Evolutionary conservation across 2,113 vertebrate species (phyloP).

Genomic region (Psittacula cyanocephala): DNA sequence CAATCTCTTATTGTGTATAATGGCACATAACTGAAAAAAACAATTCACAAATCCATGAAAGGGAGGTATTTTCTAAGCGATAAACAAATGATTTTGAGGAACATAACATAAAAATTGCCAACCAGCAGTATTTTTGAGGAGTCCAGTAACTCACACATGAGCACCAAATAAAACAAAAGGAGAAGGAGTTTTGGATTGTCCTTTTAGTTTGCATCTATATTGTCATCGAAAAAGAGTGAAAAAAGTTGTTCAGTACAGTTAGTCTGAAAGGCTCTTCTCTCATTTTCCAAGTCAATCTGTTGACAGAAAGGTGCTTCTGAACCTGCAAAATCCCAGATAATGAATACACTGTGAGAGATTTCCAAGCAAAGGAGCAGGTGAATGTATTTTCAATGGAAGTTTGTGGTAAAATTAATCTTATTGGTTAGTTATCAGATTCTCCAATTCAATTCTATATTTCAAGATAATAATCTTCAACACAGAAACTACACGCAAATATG

Average conservation of each 20-base stretch:
- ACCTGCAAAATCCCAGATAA: neutral
- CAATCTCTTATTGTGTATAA: neutral
- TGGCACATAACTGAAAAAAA: neutral
- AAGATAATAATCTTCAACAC: neutral
- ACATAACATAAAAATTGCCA: neutral
- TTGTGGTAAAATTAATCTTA: neutral
- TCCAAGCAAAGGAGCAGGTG: neutral
- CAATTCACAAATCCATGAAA: neutral
- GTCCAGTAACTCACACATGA: neutral
- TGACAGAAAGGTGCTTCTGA: neutral
- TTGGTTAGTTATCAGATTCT: neutral
- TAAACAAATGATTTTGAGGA: neutral
- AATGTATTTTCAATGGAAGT: neutral
- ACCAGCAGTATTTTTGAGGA: neutral
- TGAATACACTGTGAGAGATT: neutral
- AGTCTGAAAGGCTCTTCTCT: neutral
- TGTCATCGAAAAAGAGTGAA: neutral
- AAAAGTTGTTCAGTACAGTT: neutral
- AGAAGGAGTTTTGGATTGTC: neutral
- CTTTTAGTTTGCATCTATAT: neutral
- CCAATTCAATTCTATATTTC: neutral
- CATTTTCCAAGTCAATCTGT: neutral
- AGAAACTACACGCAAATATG: neutral
- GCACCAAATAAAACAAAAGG: neutral
- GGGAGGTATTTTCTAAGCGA: neutral